phyloP scores from a whole-genome alignment of 2,888 invertebrate species.

The Branchellion lobata region DNA sequence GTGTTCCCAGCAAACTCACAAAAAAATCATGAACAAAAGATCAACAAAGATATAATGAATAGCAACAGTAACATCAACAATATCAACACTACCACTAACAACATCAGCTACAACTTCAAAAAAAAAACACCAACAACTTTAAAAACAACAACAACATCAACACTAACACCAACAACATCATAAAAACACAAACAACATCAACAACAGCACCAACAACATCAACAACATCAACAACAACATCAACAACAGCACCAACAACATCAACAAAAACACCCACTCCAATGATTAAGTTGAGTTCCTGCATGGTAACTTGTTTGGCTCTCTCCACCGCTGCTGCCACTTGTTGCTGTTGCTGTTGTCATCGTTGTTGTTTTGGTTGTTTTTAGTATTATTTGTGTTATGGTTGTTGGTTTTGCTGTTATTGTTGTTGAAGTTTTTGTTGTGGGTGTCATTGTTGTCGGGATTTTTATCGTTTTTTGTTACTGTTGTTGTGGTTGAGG shows the following conservation, averaged over 20 bases:
- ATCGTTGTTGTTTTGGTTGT: background rate
- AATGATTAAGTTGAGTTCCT: slow-evolving; percentile 91
- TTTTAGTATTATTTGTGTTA: too few species aligned
- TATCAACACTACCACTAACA: background rate
- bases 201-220: slow-evolving; percentile 20
- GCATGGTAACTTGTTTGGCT: slow-evolving; percentile 94
- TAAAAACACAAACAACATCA: background rate
- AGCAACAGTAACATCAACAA: background rate
- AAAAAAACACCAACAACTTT: background rate
- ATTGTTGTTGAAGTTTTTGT: too few species aligned
- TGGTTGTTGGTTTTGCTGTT: too few species aligned
- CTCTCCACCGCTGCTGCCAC: slow-evolving; percentile 92
- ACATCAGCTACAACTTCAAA: background rate
- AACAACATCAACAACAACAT: slow-evolving; percentile 27
- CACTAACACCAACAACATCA: background rate
- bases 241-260: background rate
- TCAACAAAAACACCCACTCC: slow-evolving; percentile 73
- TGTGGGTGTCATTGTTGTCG: too few species aligned
- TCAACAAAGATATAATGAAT: background rate
- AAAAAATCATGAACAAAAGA: background rate
- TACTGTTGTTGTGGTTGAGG: too few species aligned
- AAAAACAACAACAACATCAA: background rate
- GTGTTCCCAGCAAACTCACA: too few species aligned
- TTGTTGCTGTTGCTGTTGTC: slow-evolving; percentile 83
- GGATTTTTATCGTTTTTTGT: too few species aligned